Evolutionary conservation across 2,888 invertebrate species (phyloP).

Genomic region (Cheilosia pagana): DNA sequence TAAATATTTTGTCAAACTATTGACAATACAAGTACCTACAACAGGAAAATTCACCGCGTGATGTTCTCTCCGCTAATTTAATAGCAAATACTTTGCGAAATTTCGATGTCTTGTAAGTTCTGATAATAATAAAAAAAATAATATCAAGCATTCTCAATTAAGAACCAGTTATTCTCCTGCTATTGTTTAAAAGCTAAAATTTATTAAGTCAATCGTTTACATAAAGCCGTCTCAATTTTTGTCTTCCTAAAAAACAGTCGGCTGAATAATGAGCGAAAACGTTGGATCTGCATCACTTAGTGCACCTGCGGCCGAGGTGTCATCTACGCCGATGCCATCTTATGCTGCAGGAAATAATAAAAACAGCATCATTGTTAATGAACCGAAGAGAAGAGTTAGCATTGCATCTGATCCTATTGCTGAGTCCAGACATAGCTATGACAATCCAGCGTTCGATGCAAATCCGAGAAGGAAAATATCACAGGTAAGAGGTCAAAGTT

Average conservation of each 20-base stretch:
- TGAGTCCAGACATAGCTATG: conserved; percentile 84
- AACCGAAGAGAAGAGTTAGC: conserved; percentile 86
- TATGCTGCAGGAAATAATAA: conserved; percentile 76
- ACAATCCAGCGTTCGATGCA: conserved; percentile 88
- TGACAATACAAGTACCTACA: conserved; percentile 55
- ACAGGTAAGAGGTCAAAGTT: conserved; percentile 78
- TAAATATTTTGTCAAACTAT: conserved; percentile 71
- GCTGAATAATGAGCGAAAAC: conserved; percentile 77
- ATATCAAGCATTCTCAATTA: conserved; percentile 31
- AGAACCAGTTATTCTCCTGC: conserved; percentile 33
- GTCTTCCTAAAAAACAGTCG: conserved; percentile 28
- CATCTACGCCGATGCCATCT: conserved; percentile 55
- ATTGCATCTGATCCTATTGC: conserved; percentile 86
- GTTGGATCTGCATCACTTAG: conserved; percentile 27
- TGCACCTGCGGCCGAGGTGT: conserved; percentile 40
- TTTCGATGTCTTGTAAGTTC: conserved; percentile 2
- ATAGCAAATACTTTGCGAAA: conserved; percentile 49
- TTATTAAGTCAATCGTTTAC: no score
- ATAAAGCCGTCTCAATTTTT: no score
- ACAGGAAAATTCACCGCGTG: conserved; percentile 41
- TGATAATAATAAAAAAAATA: neutral
- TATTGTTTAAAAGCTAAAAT: neutral
- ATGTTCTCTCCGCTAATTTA: conserved; percentile 58
- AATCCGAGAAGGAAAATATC: conserved; percentile 84
- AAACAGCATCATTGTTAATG: conserved; percentile 79